Percentiles rank a stretch among this genome's conserved stretches.
Evolutionary conservation across 2,888 invertebrate species (phyloP).

Genomic region (Aspidiotus destructor): DNA sequence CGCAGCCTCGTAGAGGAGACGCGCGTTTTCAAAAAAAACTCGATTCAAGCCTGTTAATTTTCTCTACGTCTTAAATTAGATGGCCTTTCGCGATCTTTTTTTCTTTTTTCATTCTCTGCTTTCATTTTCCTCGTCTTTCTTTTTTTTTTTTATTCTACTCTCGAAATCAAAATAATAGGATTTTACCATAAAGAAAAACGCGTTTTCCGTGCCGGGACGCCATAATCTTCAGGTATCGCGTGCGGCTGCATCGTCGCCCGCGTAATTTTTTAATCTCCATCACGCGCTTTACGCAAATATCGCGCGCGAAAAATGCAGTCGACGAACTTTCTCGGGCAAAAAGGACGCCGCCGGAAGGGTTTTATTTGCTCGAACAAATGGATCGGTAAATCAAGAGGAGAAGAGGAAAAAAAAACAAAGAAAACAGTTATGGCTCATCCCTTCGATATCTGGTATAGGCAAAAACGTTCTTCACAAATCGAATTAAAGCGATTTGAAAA

Average conservation of each 20-base stretch:
- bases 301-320: too few relatives aligned
- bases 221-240: too few relatives aligned
- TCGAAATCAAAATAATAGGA: neutral
- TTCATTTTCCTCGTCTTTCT: neutral
- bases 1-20: slow-evolving; percentile 1
- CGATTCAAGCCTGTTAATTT: slow-evolving; percentile 9
- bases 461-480: slow-evolving; percentile 16
- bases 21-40: neutral
- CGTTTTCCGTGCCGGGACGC: too few relatives aligned
- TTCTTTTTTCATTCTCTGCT: neutral
- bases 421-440: neutral
- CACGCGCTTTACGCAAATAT: too few relatives aligned
- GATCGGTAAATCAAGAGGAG: slow-evolving; percentile 25
- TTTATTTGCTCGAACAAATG: slow-evolving; percentile 22
- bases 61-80: slow-evolving; percentile 1
- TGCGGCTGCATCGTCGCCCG: too few relatives aligned
- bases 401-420: neutral
- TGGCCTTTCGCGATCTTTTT: neutral
- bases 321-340: too few relatives aligned
- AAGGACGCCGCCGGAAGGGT: neutral
- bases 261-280: too few relatives aligned
- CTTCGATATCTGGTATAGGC: neutral
- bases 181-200: neutral
- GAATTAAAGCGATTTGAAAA: slow-evolving; percentile 31
- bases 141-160: neutral